A percentile compares a stretch with the other conserved stretches of the same genome.
phyloP scores from a whole-genome alignment of 2,797 vertebrate genomes.

The Kryptopterus vitreolus region DNA sequence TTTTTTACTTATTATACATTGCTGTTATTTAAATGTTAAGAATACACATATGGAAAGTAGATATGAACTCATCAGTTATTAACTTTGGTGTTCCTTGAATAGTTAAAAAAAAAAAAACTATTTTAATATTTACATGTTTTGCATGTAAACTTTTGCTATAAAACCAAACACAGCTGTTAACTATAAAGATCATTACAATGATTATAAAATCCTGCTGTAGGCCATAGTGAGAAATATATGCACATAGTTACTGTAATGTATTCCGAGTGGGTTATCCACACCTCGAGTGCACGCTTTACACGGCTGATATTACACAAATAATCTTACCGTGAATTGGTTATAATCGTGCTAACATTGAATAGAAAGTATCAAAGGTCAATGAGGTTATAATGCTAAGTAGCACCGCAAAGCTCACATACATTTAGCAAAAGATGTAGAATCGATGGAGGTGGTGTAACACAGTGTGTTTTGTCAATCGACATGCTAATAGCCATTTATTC shows the following conservation, averaged over 20 bases:
- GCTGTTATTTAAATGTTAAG: no score
- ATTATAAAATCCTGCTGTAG: not conserved
- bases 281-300: not conserved
- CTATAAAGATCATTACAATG: no score
- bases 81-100: no score
- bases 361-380: not conserved
- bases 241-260: not conserved
- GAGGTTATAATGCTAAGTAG: not conserved
- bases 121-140: not conserved
- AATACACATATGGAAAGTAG: no score
- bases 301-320: not conserved
- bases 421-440: not conserved
- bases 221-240: not conserved
- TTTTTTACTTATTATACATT: no score
- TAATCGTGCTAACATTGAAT: not conserved
- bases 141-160: not conserved
- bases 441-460: not conserved
- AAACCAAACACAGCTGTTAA: not conserved
- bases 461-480: not conserved
- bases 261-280: not conserved
- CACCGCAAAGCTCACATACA: no score
- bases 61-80: no score
- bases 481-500: no score
- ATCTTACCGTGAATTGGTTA: not conserved
- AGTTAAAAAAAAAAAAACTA: no score